phyloP scores from a whole-genome alignment of 92 coral and sea anemone species.

The Pocillopora grandis region DNA sequence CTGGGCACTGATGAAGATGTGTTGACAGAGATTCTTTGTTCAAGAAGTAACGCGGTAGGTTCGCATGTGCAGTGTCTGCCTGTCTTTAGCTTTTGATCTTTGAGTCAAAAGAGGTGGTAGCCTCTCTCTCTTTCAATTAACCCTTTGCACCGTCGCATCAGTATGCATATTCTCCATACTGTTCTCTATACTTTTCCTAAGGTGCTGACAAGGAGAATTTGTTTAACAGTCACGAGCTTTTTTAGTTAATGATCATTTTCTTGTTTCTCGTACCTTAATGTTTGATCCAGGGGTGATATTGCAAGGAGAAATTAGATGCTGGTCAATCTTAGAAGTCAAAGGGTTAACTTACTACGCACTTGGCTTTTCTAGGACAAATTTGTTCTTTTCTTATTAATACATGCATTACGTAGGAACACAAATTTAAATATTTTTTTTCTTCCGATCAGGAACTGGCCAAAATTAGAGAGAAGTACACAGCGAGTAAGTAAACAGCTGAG shows the following conservation, averaged over 20 bases:
- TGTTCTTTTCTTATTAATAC: background rate
- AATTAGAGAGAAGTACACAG: constrained; percentile 53
- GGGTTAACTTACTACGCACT: too few species aligned
- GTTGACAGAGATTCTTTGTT: constrained; percentile 77
- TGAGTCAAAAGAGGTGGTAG: background rate
- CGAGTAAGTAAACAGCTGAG: constrained; percentile 46
- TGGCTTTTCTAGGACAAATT: background rate
- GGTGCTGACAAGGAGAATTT: too few species aligned
- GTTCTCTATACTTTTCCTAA: too few species aligned
- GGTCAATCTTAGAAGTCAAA: too few species aligned
- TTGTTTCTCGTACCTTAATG: too few species aligned
- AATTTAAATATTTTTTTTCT: background rate
- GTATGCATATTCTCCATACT: too few species aligned
- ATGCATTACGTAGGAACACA: background rate
- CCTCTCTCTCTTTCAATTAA: background rate
- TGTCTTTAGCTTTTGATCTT: background rate
- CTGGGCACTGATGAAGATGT: constrained; percentile 90
- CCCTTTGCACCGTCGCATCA: background rate
- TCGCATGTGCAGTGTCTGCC: background rate
- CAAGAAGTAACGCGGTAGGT: constrained; percentile 79
- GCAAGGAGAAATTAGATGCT: too few species aligned
- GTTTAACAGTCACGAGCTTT: too few species aligned
- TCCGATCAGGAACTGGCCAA: constrained; percentile 58
- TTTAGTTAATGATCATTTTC: too few species aligned
- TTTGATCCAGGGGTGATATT: too few species aligned